These are phyloP conservation scores for Trichopoda pennipes DNA, from an alignment of 2,888 invertebrate genomes.

Conservation along the genomic window DNA sequence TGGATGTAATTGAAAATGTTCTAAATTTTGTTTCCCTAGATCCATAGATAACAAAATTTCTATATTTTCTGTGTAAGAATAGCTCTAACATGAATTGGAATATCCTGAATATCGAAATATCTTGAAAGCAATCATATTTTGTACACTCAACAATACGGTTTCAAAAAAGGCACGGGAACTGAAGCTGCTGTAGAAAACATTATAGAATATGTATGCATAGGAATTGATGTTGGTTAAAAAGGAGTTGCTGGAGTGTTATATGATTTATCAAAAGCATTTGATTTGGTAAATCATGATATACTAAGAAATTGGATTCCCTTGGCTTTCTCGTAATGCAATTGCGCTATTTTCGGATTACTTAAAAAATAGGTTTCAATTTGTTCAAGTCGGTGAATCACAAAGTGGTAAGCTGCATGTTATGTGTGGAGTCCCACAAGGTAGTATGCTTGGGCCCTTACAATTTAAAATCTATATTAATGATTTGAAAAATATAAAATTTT, in stretches of 20 bases:
- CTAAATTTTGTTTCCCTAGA: too few relatives aligned
- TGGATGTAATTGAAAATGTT: too few relatives aligned
- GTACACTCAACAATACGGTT: conserved; percentile 19
- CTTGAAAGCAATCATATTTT: conserved; percentile 7
- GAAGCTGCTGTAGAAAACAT: conserved; percentile 28
- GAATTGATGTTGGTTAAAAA: neutral
- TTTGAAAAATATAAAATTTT: too few relatives aligned
- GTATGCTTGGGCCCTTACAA: neutral
- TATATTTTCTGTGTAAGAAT: too few relatives aligned
- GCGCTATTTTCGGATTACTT: neutral
- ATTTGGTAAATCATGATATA: conserved; percentile 24
- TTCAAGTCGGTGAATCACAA: too few relatives aligned
- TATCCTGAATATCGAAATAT: too few relatives aligned
- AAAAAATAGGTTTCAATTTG: conserved; percentile 4
- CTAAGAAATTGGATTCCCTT: neutral
- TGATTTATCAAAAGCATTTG: conserved; percentile 25
- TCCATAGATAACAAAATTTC: too few relatives aligned
- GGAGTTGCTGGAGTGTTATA: too few relatives aligned
- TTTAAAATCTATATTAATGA: too few relatives aligned
- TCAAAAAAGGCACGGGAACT: conserved; percentile 33
- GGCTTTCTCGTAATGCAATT: neutral
- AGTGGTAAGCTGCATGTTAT: neutral
- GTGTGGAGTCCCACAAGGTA: neutral
- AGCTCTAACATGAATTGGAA: too few relatives aligned
- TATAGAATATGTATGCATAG: conserved; percentile 1